Base-by-base conservation (phyloP, 1,140 invertebrate species). In the Leptopilina boulardi region DNA sequence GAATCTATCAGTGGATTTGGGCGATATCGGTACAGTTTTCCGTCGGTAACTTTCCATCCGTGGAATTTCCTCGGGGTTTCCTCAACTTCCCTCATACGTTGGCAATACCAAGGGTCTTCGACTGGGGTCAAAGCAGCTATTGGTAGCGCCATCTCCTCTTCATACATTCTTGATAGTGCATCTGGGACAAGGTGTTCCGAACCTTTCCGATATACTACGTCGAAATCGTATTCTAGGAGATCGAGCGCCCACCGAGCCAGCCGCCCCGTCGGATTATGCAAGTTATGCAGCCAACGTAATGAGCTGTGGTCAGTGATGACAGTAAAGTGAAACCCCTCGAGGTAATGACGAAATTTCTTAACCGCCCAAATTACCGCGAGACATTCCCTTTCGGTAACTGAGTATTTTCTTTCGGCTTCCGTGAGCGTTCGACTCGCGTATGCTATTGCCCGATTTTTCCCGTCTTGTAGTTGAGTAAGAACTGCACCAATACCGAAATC, bases 201-300 rank as follows among this genome's bases (percentile, higher is more conserved):
- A 8, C 54, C 54, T 23, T 56, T 56, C 19, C 9, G n/a, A 18
- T 56, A 19, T 6, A 56, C 54, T 23, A 23, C 18, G 1, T 56
- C 18, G 18, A 23, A 56, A 10, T 18, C 19, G 19, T 54, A 19
- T 19, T 54, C 51, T 19, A 54, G 19, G 19, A 54, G 51, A 5
- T 19, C 51, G 18, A 54, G 19, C n/a, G n/a, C n/a, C 51, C 51
- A 54, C 19, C 54, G 54, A 8, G 51, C 51, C 8, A 56, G 18
- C 51, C 51, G 3, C 21, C 54, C 54, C 11, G 54, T 56, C n/a
- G n/a, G n/a, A n/a, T n/a, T n/a, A 13, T 56, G 18, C 1, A 56
- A 19, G 18, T 56, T 5, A 44, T 87, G 6, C 86, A 86, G 34
- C 89, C 85, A 41, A 92, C 66, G 81, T 91, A 93, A 6, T 85